Evolutionary conservation across 2,888 invertebrate genomes (phyloP), one percentile per base, ranked within the genome.

Genomic region (Cephus sareptanus): DNA sequence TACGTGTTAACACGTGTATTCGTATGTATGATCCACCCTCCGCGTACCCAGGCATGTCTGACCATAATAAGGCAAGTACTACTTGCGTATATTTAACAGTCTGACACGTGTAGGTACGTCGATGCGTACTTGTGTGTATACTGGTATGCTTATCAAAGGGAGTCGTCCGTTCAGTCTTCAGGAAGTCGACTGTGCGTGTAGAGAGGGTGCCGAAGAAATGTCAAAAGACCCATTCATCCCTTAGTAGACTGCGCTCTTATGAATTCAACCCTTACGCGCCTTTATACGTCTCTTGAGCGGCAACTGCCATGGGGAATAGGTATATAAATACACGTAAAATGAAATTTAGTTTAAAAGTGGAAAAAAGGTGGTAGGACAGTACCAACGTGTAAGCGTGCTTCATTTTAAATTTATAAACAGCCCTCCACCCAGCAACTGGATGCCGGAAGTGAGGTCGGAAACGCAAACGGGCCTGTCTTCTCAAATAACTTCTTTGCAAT

Each of bases 401-500:
- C 15, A 2, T 40, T 15, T 40, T 15, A 4, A 15, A 6, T 15
- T 40, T 15, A 6, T 15, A 40, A 15, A 40, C 40, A 40, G 6
- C 4, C 35, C 3, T 35, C 11, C 40, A 4, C 40, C 0, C 15
- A 40, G 40, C 4, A 15, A 4, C 40, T 40, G 13, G 15, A 40
- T 40, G 15, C 37, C 1, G 4, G 40, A 70, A 12, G 30, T 15
- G 15, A 70, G 30, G 11, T 71, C 80, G 15, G 83, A 87, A 87
- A 87, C 85, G 85, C 83, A 87, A 87, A 87, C 84, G 82, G 82
- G 77, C 40, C 81, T 82, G 81, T 56, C 80, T 83, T 83, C 85
- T 86, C 87, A 87, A 87, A 87, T 87, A 87, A 86, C 85, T 85
- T 86, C 83, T 84, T 84, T 81, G 82, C 82, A 85, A 87, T 87